Evolutionary conservation across 2,888 invertebrate species (phyloP), one percentile per base, ranked within the genome.

Genomic region (Meteorus cinctellus): DNA sequence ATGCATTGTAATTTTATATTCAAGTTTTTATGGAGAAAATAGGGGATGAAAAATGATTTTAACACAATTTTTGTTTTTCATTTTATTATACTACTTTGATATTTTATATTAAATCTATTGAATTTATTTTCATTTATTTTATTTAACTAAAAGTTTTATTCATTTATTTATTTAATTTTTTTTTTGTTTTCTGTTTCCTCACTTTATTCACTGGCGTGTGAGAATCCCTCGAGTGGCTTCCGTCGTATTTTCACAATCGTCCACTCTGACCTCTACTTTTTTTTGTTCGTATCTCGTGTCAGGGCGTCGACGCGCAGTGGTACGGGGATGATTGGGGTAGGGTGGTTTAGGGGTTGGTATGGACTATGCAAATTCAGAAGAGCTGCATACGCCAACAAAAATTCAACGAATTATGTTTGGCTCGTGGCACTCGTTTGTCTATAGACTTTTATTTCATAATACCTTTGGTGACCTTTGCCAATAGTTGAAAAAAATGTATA

Each of bases 361-460:
- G n/a, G 67, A 55, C 76, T 76, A 75, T 74, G 78, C 69, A 74
- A 78, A 76, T 75, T 70, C 41, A 36, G 19, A 68, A 63, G 41
- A 72, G 72, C 72, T 70, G 70, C 72, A 72, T 51, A 74, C 31
- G 60, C 34, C 14, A 55, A 41, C 45, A 60, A 77, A 24, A 79
- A 74, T 72, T 74, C 60, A 45, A 59, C 51, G 55, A 74, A 76
- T 78, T 76, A 74, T 74, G 74, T 55, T 29, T 60, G 67, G 66
- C 65, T 48, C 36, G 55, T 19, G 67, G 55, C 36, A 59, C 62
- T 69, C 65, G 66, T 66, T 72, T 74, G 66, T 65, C 59, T 62
- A 51, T 45, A 45, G 62, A 71, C 48, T 48, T 48, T 48, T 48
- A 48, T 48, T 48, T 48, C 14, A 48, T 48, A 48, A 48, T 48